Evolutionary conservation across 2,113 vertebrate genomes (phyloP).

Genomic region (Campylorhamphus procurvoides): DNA sequence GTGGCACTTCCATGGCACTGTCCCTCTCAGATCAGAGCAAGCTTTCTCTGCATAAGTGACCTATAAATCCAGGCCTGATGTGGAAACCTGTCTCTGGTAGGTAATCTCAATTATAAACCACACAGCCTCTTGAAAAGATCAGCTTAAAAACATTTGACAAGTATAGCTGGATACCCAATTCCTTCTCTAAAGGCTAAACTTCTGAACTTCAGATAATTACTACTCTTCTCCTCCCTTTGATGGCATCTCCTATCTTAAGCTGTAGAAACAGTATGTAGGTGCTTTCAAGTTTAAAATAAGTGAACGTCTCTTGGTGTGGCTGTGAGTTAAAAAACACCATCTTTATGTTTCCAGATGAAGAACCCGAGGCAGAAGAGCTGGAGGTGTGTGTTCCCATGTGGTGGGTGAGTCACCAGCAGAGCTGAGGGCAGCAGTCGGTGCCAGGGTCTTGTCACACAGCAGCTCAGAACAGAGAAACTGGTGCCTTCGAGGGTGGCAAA

Average conservation of each 20-base stretch:
- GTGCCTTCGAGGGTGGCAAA: neutral
- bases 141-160: neutral
- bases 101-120: neutral
- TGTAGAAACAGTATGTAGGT: neutral
- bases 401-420: neutral
- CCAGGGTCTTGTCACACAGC: fast-evolving
- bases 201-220: slow-evolving; percentile 15
- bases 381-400: neutral
- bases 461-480: neutral
- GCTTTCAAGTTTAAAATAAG: slow-evolving; percentile 1
- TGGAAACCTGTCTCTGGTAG: neutral
- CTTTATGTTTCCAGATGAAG: neutral
- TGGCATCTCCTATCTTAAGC: neutral
- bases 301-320: neutral
- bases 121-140: neutral
- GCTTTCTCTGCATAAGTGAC: neutral
- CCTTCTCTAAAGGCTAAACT: slow-evolving; percentile 7
- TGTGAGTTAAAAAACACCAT: neutral
- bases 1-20: fast-evolving
- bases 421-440: neutral
- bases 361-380: neutral
- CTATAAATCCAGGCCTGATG: neutral
- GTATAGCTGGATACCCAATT: neutral
- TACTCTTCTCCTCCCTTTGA: neutral
- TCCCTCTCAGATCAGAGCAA: neutral